Percentiles rank a stretch among this genome's conserved stretches.
phyloP scores from a whole-genome alignment of 2,888 invertebrate genomes.

The Xestia c-nigrum region DNA sequence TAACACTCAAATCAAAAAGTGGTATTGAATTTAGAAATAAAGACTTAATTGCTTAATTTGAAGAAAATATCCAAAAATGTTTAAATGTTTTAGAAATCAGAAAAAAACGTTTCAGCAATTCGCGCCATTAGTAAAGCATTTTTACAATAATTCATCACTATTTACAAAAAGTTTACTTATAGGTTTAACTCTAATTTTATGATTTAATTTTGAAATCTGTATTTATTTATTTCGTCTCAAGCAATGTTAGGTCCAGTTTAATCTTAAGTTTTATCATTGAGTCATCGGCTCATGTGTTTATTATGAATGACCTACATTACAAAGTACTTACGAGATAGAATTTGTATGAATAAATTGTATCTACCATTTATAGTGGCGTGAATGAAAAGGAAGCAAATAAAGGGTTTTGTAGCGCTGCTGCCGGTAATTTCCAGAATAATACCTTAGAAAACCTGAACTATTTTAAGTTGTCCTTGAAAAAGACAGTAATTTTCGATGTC shows the following conservation, averaged over 20 bases:
- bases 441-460: slow-evolving; percentile 10
- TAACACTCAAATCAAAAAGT: no score
- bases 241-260: slow-evolving; percentile 6
- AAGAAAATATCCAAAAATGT: no score
- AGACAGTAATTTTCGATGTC: background rate
- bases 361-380: background rate
- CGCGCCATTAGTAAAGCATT: no score
- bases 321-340: slow-evolving; percentile 9
- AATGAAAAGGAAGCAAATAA: background rate
- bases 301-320: slow-evolving; percentile 28
- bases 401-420: slow-evolving; percentile 2
- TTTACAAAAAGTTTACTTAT: no score
- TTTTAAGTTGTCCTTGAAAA: background rate
- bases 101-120: no score
- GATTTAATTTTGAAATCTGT: background rate
- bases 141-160: no score
- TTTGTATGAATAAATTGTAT: background rate
- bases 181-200: background rate
- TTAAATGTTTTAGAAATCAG: no score
- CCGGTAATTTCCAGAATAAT: background rate
- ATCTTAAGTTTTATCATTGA: slow-evolving; percentile 19
- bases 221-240: background rate
- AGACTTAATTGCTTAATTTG: no score
- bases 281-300: slow-evolving; percentile 5
- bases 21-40: no score